Base-by-base conservation (phyloP, 2,888 invertebrate species). In the Crocallis elinguaria region DNA sequence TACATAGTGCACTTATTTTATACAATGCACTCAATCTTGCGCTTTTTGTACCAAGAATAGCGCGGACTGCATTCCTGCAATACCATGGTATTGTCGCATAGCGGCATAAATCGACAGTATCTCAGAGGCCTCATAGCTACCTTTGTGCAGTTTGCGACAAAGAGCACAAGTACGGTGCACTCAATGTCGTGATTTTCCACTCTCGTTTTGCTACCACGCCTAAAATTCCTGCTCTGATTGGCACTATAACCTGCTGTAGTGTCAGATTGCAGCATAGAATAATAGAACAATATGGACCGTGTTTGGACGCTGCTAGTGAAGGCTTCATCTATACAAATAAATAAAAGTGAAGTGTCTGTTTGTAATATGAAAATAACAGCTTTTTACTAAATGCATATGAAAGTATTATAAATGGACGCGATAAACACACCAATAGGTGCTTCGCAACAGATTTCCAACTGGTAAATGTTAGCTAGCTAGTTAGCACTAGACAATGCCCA, bases 51-150 rank as follows among this genome's bases (percentile, higher is more conserved):
- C 19, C 30, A 17, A 29, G 29, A 6, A 30, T 17, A 11, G 16
- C 16, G 16, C 14, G 5, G 27, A 6, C 41, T 11, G 16, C 41
- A 30, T 41, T 41, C 41, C 29, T 29, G 33, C 23, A 33, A 13
- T 16, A 35, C 36, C 36, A 36, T 36, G 13, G 36, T n/a, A 17
- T 38, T 43, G 50, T 33, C 50, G 44, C 50, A 51, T 19, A 44
- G 50, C 44, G 38, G 33, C 9, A 33, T 6, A 39, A 7, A 5
- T 29, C 3, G 42, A 21, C 36, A 49, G 36, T 27, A 27, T 11
- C 17, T 29, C 2, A 16, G n/a, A 17, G 17, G 2, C 19, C 1
- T 6, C 6, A 17, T 17, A n/a, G 16, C 16, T 35, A 23, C 6
- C 23, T 5, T 23, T n/a, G n/a, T n/a, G n/a, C n/a, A n/a, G n/a